A percentile compares a stretch with the other conserved stretches of the same genome.
phyloP scores from a whole-genome alignment of 2,113 vertebrate genomes.

The Cyphomyrus discorhynchus region DNA sequence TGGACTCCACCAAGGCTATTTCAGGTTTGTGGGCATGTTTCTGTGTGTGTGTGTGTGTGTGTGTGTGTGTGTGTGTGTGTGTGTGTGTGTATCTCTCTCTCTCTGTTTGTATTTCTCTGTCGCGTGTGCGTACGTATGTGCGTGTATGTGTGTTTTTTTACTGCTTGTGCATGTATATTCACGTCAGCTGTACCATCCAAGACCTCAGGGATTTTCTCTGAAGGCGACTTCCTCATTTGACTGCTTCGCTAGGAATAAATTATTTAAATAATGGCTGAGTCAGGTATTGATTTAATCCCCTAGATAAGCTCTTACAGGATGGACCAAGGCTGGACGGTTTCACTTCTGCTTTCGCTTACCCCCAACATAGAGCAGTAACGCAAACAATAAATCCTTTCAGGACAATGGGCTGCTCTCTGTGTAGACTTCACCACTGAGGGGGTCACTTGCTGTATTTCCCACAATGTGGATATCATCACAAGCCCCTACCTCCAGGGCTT shows the following conservation, averaged over 20 bases:
- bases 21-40: conserved; percentile 61
- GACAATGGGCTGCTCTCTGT: neutral
- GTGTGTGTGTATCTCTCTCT: neutral
- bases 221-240: neutral
- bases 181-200: neutral
- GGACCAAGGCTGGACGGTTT: neutral
- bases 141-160: neutral
- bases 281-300: neutral
- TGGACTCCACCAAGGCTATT: conserved; percentile 79
- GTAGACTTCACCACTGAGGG: neutral
- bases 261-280: neutral
- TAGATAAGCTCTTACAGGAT: neutral
- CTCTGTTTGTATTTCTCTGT: neutral
- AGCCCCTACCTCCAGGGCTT: neutral
- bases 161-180: neutral
- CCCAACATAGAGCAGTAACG: neutral
- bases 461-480: neutral
- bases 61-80: neutral
- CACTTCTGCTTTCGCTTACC: neutral
- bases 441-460: neutral
- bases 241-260: neutral
- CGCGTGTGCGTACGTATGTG: neutral
- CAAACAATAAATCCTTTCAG: neutral
- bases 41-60: neutral
- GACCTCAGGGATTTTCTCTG: neutral